Evolutionary conservation across 2,113 vertebrate species (phyloP), one percentile per base, ranked within the genome.

Genomic region (Chascanopsetta lugubris): DNA sequence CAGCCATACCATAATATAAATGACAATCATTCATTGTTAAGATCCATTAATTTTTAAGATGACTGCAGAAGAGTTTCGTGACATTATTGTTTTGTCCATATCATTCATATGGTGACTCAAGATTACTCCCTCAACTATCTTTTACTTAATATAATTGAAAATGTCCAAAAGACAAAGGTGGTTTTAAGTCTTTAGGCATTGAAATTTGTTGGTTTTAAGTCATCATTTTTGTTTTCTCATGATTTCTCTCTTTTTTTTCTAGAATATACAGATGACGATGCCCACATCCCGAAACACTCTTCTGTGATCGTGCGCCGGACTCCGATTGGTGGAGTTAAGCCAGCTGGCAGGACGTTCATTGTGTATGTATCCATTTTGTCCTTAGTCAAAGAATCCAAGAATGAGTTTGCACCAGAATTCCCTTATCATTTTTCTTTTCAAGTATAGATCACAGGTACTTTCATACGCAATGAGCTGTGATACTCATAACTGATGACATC

Each of bases 301-400:
- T 99, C 97, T 0, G 97, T 99, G 67, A 98, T 99, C 82, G 95
- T 99, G 75, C 94, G 97, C 83, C 94, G 97, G 67, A 99, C 96
- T 80, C 97, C 97, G 4, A 94, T 98, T 71, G 97, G 97, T 77
- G 97, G 97, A 88, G 96, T 99, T 12, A 99, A 97, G 80, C 94
- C 96, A 38, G 91, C 96, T 80, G 97, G 95, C 94, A 99, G 97
- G 93, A 98, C 96, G 79, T 99, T 94, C 53, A 94, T 99, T 86
- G 97, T 98, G 97, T 99, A 88, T 92, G 97, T 97, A 63, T 22
- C 0, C 0, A 1, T 13, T 15, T 6, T 11, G 29, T 13, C 3
- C 32, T 9, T 17, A 2, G 60, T 8, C 9, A 12, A 5, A 10
- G 1, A 2, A 17, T 0, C n/a, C 2, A 2, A 0, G 13, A 0